phyloP scores from a whole-genome alignment of 1,140 invertebrate genomes.

The Heliconius himera region DNA sequence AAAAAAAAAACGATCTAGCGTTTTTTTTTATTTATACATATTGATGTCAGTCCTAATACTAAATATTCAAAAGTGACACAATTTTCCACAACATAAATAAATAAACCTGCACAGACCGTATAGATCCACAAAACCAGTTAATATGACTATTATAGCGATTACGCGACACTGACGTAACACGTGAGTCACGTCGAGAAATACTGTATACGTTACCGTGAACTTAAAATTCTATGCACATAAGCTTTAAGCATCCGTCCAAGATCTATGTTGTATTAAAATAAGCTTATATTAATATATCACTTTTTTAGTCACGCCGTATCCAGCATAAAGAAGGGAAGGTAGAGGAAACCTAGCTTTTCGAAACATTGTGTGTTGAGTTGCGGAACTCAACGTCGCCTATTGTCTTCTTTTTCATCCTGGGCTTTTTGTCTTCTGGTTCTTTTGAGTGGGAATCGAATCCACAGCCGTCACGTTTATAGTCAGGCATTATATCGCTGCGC shows the following conservation, averaged over 20 bases:
- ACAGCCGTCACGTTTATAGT: too few species aligned
- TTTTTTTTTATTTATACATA: too few species aligned
- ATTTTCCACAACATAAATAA: not conserved
- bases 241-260: slow-evolving; percentile 21
- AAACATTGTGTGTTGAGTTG: too few species aligned
- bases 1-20: not conserved
- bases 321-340: too few species aligned
- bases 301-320: too few species aligned
- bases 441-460: too few species aligned
- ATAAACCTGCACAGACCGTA: slow-evolving; percentile 5
- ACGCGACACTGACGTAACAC: slow-evolving; percentile 47
- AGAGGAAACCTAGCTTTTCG: too few species aligned
- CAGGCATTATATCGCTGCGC: too few species aligned
- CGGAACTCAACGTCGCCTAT: too few species aligned
- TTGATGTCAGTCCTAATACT: not conserved
- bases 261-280: not conserved
- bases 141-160: slow-evolving; percentile 31
- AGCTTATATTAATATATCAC: not conserved
- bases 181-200: slow-evolving; percentile 51
- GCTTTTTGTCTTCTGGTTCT: too few species aligned
- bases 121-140: slow-evolving; percentile 27
- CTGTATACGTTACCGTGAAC: slow-evolving; percentile 31
- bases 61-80: slow-evolving; percentile 1
- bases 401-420: too few species aligned
- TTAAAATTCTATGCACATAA: slow-evolving; percentile 24